These are phyloP conservation scores for Omphaloscelis lunosa DNA, from an alignment of 2,888 invertebrate species.

Conservation along the genomic window DNA sequence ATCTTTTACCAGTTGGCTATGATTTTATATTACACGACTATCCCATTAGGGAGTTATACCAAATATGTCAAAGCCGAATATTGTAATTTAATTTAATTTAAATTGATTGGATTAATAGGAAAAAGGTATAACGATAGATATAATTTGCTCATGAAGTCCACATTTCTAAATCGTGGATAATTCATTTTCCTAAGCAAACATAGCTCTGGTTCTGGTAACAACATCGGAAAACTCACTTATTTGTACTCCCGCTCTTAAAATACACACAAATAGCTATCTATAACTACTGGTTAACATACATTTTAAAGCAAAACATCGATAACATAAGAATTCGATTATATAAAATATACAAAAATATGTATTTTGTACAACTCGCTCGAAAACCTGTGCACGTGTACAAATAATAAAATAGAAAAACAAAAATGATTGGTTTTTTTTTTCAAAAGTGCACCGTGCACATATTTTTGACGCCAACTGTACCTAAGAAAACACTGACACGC, in stretches of 20 bases:
- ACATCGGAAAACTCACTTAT: constrained; percentile 50
- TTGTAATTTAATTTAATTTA: constrained; percentile 37
- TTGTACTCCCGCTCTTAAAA: constrained; percentile 66
- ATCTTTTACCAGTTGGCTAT: constrained; percentile 17
- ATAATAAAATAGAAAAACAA: neutral
- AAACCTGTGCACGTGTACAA: constrained; percentile 34
- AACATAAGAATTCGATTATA: constrained; percentile 53
- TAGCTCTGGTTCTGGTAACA: constrained; percentile 23
- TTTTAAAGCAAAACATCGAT: constrained; percentile 63
- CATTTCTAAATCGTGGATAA: constrained; percentile 48
- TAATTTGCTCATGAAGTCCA: constrained; percentile 46
- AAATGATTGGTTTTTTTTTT: neutral
- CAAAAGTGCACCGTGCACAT: constrained; percentile 28
- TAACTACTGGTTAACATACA: constrained; percentile 63
- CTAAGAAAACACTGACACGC: constrained; percentile 56
- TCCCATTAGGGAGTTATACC: constrained; percentile 18
- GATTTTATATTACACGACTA: constrained; percentile 25
- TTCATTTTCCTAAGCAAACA: constrained; percentile 59
- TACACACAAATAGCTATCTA: constrained; percentile 65
- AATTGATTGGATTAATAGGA: constrained; percentile 29
- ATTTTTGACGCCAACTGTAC: constrained; percentile 56
- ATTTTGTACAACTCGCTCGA: constrained; percentile 49
- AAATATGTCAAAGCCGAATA: constrained; percentile 42
- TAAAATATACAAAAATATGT: constrained; percentile 66
- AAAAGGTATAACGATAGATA: constrained; percentile 33